Evolutionary conservation across 2,113 vertebrate genomes (phyloP), one percentile per base, ranked within the genome.

Genomic region (Mustela lutreola): DNA sequence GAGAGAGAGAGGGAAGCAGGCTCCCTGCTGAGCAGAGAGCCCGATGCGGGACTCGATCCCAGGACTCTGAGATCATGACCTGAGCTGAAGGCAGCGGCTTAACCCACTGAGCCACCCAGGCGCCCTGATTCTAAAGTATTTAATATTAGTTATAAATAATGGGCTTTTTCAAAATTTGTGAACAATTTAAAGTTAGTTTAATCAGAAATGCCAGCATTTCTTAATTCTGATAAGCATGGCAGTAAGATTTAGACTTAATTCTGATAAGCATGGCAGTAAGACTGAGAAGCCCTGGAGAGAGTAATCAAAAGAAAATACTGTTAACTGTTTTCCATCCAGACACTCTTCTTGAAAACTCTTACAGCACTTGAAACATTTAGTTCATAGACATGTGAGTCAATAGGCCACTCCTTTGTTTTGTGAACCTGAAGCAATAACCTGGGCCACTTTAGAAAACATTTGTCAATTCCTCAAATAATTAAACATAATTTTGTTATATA

Each of bases 171-270:
- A 62, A 73, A 79, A 31, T 60, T 87, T 67, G 36, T 63, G 42
- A 89, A 50, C 50, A 89, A 92, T n/a, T 93, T 28, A 65, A 93
- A 85, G 48, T 24, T 62, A n/a, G 39, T 62, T 80, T 36, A 80
- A 67, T 33, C 65, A 96, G 87, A 92, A 87, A 82, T 6, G 56
- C 33, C 67, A 70, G 18, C 67, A 70, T 70, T 70, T 70, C 67
- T 70, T 70, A 36, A 70, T 70, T 70, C 33, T 70, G 67, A n/a
- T 19, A 70, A 70, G 65, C 65, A 67, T 33, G 65, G 65, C 7
- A 67, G 15, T 67, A 67, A 67, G 31, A 67, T 67, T 67, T 67
- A 67, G 62, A 65, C 31, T 67, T 67, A 67, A 67, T n/a, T 67
- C 15, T 67, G 65, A 70, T n/a, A 70, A 70, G 65, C 65, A 70